These are phyloP conservation scores for Pachycephus smyrnensis DNA, from an alignment of 2,888 invertebrate species.

Conservation along the genomic window DNA sequence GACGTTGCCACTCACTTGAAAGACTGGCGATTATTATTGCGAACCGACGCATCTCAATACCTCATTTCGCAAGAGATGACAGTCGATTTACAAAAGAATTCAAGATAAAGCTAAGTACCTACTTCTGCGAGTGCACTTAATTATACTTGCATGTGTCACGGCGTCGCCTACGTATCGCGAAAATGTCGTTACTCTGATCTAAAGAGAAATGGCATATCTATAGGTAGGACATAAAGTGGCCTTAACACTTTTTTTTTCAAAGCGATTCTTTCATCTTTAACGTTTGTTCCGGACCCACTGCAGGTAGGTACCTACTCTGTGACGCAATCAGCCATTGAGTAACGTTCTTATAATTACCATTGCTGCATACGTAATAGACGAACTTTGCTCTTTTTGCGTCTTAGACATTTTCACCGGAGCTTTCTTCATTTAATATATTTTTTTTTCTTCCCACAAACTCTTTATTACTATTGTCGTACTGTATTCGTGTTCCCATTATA, in stretches of 20 bases:
- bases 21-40: neutral
- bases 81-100: neutral
- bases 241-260: neutral
- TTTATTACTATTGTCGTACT: neutral
- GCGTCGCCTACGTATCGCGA: neutral
- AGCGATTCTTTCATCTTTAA: neutral
- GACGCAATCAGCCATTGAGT: constrained; percentile 22
- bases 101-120: neutral
- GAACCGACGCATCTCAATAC: neutral
- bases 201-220: neutral
- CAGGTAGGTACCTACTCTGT: neutral
- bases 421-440: neutral
- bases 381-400: neutral
- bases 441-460: neutral
- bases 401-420: neutral
- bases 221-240: neutral
- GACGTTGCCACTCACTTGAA: neutral
- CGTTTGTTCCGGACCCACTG: neutral
- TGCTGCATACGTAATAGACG: neutral
- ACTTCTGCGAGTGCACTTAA: neutral
- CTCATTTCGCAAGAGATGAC: neutral
- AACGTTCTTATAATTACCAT: constrained; percentile 21
- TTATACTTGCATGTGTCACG: neutral
- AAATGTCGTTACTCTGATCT: neutral
- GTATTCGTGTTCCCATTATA: neutral